Percentiles rank a stretch among this genome's conserved stretches.
phyloP scores from a whole-genome alignment of 37 sponge, comb jelly and placozoan species.

The Sycon ciliatum region DNA sequence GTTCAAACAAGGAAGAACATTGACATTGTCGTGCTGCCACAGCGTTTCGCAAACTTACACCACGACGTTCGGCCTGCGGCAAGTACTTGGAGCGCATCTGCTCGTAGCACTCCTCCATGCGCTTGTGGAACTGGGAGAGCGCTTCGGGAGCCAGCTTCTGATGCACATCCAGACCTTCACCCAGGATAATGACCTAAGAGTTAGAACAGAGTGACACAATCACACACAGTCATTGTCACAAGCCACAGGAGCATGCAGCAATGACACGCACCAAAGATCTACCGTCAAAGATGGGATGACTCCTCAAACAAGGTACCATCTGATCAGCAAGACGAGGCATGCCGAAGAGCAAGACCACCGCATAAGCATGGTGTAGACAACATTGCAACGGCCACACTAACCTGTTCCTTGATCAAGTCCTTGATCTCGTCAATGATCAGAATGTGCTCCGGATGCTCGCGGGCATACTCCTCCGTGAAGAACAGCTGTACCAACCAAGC shows the following conservation, averaged over 20 bases:
- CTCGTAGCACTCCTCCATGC: slow-evolving; percentile 46
- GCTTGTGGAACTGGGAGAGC: slow-evolving; percentile 50
- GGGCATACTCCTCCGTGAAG: slow-evolving; percentile 51
- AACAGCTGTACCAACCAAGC: slow-evolving; percentile 38
- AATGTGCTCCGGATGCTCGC: slow-evolving; percentile 28
- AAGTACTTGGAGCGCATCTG: slow-evolving; percentile 21
- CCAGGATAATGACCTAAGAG: slow-evolving; percentile 42
- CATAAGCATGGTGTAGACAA: background rate
- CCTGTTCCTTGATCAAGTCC: slow-evolving; percentile 49
- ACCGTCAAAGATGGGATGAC: too few species aligned
- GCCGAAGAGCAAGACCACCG: background rate
- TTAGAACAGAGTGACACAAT: background rate
- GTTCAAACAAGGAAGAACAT: too few species aligned
- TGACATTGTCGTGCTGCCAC: too few species aligned
- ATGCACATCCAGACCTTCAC: slow-evolving; percentile 54
- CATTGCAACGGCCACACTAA: background rate
- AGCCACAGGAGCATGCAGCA: too few species aligned
- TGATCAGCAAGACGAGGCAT: background rate
- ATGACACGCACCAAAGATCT: too few species aligned
- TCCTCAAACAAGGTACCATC: too few species aligned
- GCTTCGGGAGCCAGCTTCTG: slow-evolving; percentile 41
- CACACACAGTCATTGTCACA: too few species aligned
- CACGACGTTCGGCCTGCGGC: too few species aligned
- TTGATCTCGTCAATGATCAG: slow-evolving; percentile 33
- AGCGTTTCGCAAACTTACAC: too few species aligned